Conservation (phyloP, 2,113 vertebrate species). For the Cricetomys ansorgei region DNA sequence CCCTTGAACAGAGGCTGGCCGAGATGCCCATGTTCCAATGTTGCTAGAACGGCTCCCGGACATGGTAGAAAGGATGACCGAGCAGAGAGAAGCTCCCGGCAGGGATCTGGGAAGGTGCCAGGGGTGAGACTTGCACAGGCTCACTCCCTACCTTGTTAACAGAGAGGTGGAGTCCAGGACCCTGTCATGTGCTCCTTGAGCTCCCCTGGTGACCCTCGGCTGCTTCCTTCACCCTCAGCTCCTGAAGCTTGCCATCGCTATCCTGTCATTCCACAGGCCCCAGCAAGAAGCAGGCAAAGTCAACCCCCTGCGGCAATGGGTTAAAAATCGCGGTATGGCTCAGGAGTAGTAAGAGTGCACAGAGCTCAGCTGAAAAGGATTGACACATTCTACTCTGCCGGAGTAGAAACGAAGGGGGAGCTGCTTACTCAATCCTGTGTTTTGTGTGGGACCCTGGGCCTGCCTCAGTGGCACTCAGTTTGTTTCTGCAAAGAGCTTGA, state of each 20-base stretch:
- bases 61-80: not conserved
- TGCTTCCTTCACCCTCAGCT: not conserved
- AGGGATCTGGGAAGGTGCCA: not conserved
- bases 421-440: too few species aligned
- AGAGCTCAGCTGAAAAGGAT: not conserved
- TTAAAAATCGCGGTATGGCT: not conserved
- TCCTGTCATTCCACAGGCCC: fast-evolving
- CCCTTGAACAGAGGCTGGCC: not conserved
- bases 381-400: fast-evolving
- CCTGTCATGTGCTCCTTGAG: too few species aligned
- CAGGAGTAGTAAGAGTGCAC: too few species aligned
- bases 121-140: too few species aligned
- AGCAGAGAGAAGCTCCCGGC: not conserved
- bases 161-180: not conserved
- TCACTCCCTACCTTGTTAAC: not conserved
- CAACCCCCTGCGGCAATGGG: not conserved
- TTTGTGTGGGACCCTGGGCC: fast-evolving
- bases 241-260: not conserved
- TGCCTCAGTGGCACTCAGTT: not conserved
- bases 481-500: not conserved
- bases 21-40: not conserved
- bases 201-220: not conserved
- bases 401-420: too few species aligned
- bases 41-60: not conserved
- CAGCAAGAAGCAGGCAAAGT: not conserved